Conservation (phyloP, 37 sponge, comb jelly and placozoan species). For the Aplysina aerophoba region DNA sequence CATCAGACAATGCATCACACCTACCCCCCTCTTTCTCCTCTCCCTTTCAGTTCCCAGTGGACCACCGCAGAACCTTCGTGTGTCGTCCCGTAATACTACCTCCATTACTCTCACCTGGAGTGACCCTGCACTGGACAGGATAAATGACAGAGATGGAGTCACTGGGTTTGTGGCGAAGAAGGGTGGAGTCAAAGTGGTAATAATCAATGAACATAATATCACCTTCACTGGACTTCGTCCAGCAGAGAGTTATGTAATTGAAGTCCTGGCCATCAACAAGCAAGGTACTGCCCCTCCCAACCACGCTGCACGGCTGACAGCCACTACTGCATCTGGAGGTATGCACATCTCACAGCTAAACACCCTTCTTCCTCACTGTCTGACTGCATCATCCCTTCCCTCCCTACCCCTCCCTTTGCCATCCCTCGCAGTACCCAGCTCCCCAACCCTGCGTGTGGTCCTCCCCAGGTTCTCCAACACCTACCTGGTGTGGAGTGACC, state of each 20-base stretch:
- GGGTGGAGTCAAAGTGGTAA: neutral
- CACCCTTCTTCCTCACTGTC: too few species aligned
- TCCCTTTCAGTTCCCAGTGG: slow-evolving; percentile 27
- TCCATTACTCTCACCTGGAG: slow-evolving; percentile 21
- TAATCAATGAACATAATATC: too few species aligned
- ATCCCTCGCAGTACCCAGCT: neutral
- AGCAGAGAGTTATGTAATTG: neutral
- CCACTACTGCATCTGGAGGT: neutral
- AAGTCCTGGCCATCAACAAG: slow-evolving; percentile 10
- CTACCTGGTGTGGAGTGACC: neutral
- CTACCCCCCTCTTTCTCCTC: neutral
- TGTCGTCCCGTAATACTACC: neutral
- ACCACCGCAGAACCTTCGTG: neutral
- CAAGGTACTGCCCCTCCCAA: slow-evolving; percentile 1
- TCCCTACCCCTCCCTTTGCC: neutral
- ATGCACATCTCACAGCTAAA: neutral
- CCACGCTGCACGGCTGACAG: slow-evolving; percentile 1
- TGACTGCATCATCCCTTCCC: too few species aligned
- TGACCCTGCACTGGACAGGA: neutral
- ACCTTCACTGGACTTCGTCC: neutral
- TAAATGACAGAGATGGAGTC: slow-evolving; percentile 34
- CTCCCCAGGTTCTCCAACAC: neutral
- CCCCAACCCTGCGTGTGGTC: neutral
- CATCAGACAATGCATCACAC: too few species aligned
- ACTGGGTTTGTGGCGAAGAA: neutral